phyloP scores from a whole-genome alignment of 1,140 invertebrate species.

The Papilio glaucus region DNA sequence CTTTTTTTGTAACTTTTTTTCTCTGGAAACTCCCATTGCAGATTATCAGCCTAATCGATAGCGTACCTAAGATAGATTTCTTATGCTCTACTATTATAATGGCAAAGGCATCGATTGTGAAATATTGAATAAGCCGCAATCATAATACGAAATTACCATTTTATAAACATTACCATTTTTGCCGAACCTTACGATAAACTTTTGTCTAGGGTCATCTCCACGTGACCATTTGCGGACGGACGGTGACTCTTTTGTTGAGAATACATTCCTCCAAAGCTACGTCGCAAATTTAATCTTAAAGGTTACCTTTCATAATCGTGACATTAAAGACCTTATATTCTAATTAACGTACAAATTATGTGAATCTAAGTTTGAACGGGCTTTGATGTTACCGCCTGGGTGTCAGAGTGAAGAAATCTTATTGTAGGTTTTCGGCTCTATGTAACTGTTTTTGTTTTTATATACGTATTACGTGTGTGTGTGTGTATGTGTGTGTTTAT shows the following conservation, averaged over 20 bases:
- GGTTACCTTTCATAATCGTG: constrained; percentile 21
- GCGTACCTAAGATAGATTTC: no score
- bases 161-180: background rate
- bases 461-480: no score
- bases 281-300: constrained; percentile 1
- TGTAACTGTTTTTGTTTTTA: background rate
- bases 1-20: no score
- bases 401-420: background rate
- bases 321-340: constrained; percentile 5
- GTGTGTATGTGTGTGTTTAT: no score
- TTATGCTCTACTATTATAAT: no score
- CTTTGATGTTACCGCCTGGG: constrained; percentile 6
- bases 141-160: no score
- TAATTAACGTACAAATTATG: constrained; percentile 22
- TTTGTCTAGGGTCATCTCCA: constrained; percentile 17
- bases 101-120: no score
- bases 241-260: constrained; percentile 3
- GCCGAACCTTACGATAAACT: background rate
- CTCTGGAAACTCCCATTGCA: no score
- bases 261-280: background rate
- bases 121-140: no score
- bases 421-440: background rate
- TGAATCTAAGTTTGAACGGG: background rate
- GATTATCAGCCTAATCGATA: no score
- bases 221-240: background rate